Evolutionary conservation across 2,113 vertebrate species (phyloP), one percentile per base, ranked within the genome.

Genomic region (Aix galericulata): DNA sequence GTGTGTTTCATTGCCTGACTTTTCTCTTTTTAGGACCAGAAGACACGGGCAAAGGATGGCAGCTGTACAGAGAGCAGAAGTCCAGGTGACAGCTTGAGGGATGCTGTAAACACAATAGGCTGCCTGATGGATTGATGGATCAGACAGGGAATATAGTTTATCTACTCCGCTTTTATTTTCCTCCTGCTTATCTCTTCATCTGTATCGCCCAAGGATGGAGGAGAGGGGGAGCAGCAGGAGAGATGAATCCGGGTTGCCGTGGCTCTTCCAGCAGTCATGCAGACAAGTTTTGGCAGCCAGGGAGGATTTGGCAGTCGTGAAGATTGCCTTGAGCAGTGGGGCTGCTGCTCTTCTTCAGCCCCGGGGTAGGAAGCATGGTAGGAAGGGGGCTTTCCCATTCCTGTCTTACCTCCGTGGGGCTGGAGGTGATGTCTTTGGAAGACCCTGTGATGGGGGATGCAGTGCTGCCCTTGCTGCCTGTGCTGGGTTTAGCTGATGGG

Each of bases 71-170:
- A 93, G 95, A 88, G 94, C 81, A 88, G 91, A 95, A 91, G 56
- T 87, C 88, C 94, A 94, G 96, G 89, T 86, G 76, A 95, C 96
- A 96, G 97, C 89, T 73, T 89, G 94, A 97, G 89, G 73, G 95
- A 89, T 88, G 91, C 76, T 93, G 23, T 48, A 92, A 91, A 53
- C 88, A 90, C 82, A 91, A 21, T 31, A 92, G 95, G 83, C n/a
- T 56, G 88, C 81, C 34, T 14, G 85, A 95, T 89, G 93, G 96
- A 96, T 91, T 97, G 97, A 97, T 89, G 94, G 96, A 96, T 97
- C 76, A 95, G 95, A 88, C 89, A 67, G 29, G 68, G 94, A 95
- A 97, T 96, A 97, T 96, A 63, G 96, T 97, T 97, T 97, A 96
- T 97, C 96, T 96, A 86, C 83, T 52, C 93, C 69, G 1, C 4